Conservation (phyloP, 2,113 vertebrate genomes). For the Dascyllus trimaculatus region DNA sequence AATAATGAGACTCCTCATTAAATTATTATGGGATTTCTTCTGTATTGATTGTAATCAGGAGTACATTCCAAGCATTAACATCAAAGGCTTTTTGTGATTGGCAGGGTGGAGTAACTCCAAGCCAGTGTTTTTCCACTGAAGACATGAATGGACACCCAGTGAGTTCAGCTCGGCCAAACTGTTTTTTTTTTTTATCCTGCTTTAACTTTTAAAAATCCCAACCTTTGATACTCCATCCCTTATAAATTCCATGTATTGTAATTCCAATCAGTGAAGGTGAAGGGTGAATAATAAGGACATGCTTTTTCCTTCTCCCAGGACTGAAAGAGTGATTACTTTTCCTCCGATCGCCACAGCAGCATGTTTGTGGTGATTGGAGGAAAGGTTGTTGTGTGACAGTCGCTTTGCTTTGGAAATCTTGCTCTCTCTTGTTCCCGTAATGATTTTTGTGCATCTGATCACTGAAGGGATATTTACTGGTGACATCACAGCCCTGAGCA, state of each 20-base stretch:
- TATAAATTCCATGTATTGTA: neutral
- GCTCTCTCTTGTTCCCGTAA: constrained; percentile 22
- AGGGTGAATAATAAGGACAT: constrained; percentile 24
- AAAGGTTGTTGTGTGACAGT: constrained; percentile 19
- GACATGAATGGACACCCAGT: constrained; percentile 81
- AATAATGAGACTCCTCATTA: neutral
- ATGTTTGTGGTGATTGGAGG: constrained; percentile 54
- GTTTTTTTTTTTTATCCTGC: constrained; percentile 24
- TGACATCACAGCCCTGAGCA: constrained; percentile 30
- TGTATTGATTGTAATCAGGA: constrained; percentile 26
- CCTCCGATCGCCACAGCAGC: constrained; percentile 28
- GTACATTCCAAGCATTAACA: constrained; percentile 42
- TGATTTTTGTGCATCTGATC: constrained; percentile 28
- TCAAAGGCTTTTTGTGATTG: constrained; percentile 71
- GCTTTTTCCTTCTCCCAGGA: constrained; percentile 10
- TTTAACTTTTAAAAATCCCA: constrained; percentile 12
- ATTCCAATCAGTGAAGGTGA: constrained; percentile 44
- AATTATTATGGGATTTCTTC: neutral
- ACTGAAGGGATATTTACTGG: neutral
- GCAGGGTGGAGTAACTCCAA: constrained; percentile 73
- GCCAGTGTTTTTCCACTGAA: constrained; percentile 72
- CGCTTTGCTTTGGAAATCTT: constrained; percentile 46
- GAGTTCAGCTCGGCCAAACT: constrained; percentile 68
- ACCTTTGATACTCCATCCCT: constrained; percentile 35
- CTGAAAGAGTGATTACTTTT: constrained; percentile 39